phyloP scores from a whole-genome alignment of 2,797 vertebrate genomes.

The Triplophysa yarkandensis region DNA sequence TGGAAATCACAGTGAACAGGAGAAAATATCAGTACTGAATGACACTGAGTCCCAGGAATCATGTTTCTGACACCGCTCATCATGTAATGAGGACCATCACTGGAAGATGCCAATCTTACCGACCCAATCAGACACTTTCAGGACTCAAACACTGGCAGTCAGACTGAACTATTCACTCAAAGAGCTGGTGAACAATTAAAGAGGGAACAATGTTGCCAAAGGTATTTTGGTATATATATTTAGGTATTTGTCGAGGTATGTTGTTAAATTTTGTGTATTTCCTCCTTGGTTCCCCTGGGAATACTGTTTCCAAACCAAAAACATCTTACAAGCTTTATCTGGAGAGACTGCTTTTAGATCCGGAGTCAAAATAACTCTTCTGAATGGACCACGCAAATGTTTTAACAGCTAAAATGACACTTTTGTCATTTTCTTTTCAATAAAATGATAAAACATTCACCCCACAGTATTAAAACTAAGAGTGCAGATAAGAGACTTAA shows the following conservation, averaged over 20 bases:
- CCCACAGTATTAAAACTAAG: constrained; percentile 23
- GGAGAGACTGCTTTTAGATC: constrained; percentile 3
- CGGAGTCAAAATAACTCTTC: constrained; percentile 17
- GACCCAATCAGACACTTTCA: constrained; percentile 33
- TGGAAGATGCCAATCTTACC: constrained; percentile 48
- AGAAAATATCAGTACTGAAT: constrained; percentile 83
- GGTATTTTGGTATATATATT: constrained; percentile 66
- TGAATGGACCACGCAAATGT: constrained; percentile 7
- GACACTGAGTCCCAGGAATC: constrained; percentile 88
- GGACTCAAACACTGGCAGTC: constrained; percentile 37
- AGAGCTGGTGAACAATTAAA: constrained; percentile 49
- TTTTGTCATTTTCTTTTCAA: constrained; percentile 16
- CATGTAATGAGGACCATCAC: constrained; percentile 37
- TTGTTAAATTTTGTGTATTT: constrained; percentile 22
- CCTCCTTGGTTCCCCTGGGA: constrained; percentile 21
- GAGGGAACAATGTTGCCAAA: constrained; percentile 73
- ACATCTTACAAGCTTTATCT: constrained; percentile 33
- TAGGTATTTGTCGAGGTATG: constrained; percentile 41
- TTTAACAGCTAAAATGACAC: constrained; percentile 25
- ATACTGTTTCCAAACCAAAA: constrained; percentile 40
- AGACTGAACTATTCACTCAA: constrained; percentile 58
- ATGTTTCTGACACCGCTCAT: constrained; percentile 81
- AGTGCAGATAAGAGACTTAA: background rate
- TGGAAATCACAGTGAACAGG: constrained; percentile 81
- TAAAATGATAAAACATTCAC: background rate